A percentile compares a stretch with the other conserved stretches of the same genome.
These are phyloP conservation scores for Ochropacha duplaris DNA, from an alignment of 2,888 invertebrate genomes.

Conservation along the genomic window DNA sequence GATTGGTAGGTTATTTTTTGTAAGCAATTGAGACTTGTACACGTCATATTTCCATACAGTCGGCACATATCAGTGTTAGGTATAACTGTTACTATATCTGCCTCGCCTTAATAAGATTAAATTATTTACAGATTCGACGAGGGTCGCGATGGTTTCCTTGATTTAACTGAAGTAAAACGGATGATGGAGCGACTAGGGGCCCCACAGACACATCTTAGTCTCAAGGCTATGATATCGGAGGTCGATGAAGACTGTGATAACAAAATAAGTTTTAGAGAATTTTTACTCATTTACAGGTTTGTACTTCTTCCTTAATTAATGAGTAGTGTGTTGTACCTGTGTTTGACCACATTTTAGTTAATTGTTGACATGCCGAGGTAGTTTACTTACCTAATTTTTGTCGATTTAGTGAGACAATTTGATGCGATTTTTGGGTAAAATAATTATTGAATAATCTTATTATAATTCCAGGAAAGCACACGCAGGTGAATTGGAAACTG, in stretches of 20 bases:
- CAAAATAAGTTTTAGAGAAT: conserved; percentile 95
- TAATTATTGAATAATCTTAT: background rate
- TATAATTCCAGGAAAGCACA: conserved; percentile 88
- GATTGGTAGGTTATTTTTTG: too few relatives aligned
- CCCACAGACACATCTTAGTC: conserved; percentile 96
- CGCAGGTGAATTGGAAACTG: conserved; percentile 93
- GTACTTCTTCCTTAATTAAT: background rate
- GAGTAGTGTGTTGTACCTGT: background rate
- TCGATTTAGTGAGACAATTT: too few relatives aligned
- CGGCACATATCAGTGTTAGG: too few relatives aligned
- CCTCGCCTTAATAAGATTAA: too few relatives aligned
- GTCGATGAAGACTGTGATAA: conserved; percentile 94
- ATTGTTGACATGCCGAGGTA: too few relatives aligned
- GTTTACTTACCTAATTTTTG: too few relatives aligned
- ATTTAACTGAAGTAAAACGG: conserved; percentile 93
- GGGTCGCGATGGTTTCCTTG: conserved; percentile 93
- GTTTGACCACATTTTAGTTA: too few relatives aligned
- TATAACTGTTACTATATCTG: too few relatives aligned
- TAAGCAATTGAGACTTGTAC: too few relatives aligned
- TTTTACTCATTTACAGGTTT: conserved; percentile 87
- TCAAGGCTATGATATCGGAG: conserved; percentile 97
- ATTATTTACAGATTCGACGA: conserved; percentile 91
- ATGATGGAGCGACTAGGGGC: conserved; percentile 99
- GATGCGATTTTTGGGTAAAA: too few relatives aligned
- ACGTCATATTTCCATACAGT: too few relatives aligned